Percentiles rank a stretch among this genome's conserved stretches.
phyloP scores from a whole-genome alignment of 2,888 invertebrate species.

The Polietes domitor region DNA sequence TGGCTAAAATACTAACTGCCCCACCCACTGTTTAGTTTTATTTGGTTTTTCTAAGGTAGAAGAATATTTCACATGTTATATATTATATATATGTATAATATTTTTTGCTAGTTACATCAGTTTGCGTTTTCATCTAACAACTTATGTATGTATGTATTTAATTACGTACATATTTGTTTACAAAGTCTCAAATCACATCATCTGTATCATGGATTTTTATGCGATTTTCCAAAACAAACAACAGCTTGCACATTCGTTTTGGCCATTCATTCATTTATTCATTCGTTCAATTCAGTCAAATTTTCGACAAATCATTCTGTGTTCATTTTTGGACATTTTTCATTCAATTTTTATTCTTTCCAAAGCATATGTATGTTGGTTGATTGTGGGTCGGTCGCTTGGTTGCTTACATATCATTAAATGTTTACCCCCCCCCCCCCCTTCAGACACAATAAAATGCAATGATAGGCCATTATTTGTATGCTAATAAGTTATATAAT shows the following conservation, averaged over 20 bases:
- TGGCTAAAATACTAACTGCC: too few relatives aligned
- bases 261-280: neutral
- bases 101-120: too few relatives aligned
- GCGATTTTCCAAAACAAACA: neutral
- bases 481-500: constrained; percentile 17
- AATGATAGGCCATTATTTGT: neutral
- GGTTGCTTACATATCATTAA: neutral
- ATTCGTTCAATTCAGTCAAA: neutral
- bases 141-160: too few relatives aligned
- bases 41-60: too few relatives aligned
- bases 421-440: neutral
- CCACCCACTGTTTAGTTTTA: too few relatives aligned
- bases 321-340: neutral
- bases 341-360: too few relatives aligned
- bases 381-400: neutral
- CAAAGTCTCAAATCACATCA: too few relatives aligned
- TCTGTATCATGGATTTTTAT: neutral
- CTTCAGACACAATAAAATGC: neutral
- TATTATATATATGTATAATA: too few relatives aligned
- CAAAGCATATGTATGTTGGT: too few relatives aligned
- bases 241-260: neutral
- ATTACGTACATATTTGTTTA: too few relatives aligned
- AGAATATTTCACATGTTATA: too few relatives aligned
- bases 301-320: neutral
- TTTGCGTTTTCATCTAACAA: too few relatives aligned